Evolutionary conservation across 2,797 vertebrate species (phyloP), one percentile per base, ranked within the genome.

Genomic region (Halcyon chelicuti): DNA sequence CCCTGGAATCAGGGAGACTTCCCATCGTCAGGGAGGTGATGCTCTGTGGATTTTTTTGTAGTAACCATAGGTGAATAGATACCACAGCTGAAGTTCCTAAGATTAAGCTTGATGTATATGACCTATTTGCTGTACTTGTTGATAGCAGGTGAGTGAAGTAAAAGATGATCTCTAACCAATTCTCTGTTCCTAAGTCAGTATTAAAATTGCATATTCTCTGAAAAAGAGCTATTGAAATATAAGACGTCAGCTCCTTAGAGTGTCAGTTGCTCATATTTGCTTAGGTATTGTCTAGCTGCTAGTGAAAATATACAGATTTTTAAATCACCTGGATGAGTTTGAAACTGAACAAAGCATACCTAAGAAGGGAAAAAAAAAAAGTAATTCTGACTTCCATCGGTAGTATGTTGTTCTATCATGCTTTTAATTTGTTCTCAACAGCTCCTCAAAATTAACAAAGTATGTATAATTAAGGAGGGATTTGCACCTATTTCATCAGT

Each of bases 101-200:
- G 19, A 15, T 14, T 33, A 6, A 65, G 10, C 14, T 35, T 44
- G 44, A 7, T 1, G 1, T 57, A 1, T 17, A 3, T 7, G 17
- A 28, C 37, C 13, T 21, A 7, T 19, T 5, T 46, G 58, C 20
- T 44, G 21, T 46, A 31, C 22, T 19, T 31, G 20, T 10, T 39
- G 5, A 3, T 2, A 26, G 52, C 55, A 14, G 31, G 20, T 10
- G 26, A 47, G 33, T 3, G 39, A 46, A 25, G 12, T n/a, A 4
- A 20, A 68, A 42, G 21, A 25, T 3, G 1, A 8, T 47, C 10
- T 80, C 16, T 42, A 57, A 25, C n/a, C 37, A 25, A 1, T n/a
- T 74, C 31, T 40, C 6, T 29, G 16, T 46, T 65, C 35, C n/a
- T 57, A 35, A 67, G 8, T 21, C 28, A 23, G 25, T 23, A 16